Conservation (phyloP, 2,888 invertebrate genomes). For the Coelopa pilipes region DNA sequence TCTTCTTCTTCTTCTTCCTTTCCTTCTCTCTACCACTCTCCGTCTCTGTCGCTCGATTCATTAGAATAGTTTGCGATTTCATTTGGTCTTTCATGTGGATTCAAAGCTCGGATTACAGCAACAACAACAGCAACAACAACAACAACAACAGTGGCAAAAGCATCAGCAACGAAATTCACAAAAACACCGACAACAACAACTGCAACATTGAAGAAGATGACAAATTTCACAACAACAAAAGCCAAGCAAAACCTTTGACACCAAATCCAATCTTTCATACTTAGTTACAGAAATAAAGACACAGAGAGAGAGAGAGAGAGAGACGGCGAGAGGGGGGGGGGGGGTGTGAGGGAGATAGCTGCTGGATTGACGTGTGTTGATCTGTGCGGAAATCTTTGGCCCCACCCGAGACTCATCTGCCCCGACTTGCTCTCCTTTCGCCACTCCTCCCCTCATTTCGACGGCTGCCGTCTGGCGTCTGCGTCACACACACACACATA, state of each 20-base stretch:
- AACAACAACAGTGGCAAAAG: not conserved
- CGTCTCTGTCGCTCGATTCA: not conserved
- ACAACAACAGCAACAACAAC: not conserved
- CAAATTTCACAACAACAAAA: too few relatives aligned
- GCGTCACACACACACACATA: not conserved
- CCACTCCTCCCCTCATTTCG: not conserved
- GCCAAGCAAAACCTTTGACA: too few relatives aligned
- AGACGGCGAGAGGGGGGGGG: too few relatives aligned
- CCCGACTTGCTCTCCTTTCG: not conserved
- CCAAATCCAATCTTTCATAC: too few relatives aligned
- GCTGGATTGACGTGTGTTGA: too few relatives aligned
- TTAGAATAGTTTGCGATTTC: not conserved
- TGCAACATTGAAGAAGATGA: too few relatives aligned
- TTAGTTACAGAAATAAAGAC: too few relatives aligned
- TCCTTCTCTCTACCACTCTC: not conserved
- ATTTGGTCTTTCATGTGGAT: not conserved
- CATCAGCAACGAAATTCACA: not conserved
- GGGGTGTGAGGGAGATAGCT: too few relatives aligned
- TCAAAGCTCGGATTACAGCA: not conserved
- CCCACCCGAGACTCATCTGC: too few relatives aligned
- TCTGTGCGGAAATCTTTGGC: too few relatives aligned
- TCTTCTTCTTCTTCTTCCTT: too few relatives aligned
- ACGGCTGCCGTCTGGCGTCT: not conserved
- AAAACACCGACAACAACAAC: not conserved
- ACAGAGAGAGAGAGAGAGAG: too few relatives aligned